Conservation (phyloP, 2,113 vertebrate species). For the Dunckerocampus dactyliophorus region DNA sequence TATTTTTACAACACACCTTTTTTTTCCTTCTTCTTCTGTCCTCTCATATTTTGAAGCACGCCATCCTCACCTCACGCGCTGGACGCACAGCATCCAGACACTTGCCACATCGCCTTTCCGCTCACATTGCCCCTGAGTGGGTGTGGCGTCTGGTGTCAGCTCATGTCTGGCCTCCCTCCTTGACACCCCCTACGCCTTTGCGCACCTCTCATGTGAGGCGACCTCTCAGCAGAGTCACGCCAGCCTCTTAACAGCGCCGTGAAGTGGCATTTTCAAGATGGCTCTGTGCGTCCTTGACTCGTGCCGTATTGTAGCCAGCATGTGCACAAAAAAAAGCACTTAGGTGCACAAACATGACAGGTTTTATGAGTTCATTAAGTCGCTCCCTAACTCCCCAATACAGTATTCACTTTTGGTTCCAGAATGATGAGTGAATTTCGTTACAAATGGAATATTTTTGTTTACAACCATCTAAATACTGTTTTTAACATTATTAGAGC, state of each 20-base stretch:
- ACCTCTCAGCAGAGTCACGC: conserved; percentile 34
- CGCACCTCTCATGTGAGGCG: conserved; percentile 17
- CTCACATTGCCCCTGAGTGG: conserved; percentile 33
- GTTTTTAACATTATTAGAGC: too few relatives aligned
- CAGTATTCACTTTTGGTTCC: too few relatives aligned
- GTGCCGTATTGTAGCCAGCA: conserved; percentile 15
- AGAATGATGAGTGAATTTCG: too few relatives aligned
- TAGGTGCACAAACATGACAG: conserved; percentile 35
- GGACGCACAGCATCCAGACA: conserved; percentile 13
- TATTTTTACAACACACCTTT: neutral
- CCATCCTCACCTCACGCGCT: neutral
- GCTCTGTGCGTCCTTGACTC: conserved; percentile 34
- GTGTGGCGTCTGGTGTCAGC: conserved; percentile 39
- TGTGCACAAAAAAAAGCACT: conserved; percentile 41
- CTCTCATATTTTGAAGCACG: conserved; percentile 24
- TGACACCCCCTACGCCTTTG: conserved; percentile 31
- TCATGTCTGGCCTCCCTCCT: conserved; percentile 15
- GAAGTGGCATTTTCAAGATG: conserved; percentile 31
- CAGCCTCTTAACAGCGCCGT: conserved; percentile 31
- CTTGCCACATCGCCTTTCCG: conserved; percentile 45
- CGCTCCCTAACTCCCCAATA: conserved; percentile 21
- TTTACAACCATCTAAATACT: too few relatives aligned
- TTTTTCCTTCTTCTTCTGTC: conserved; percentile 13
- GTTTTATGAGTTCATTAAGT: conserved; percentile 52
- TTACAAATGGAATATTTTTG: too few relatives aligned